Conservation (phyloP, 2,797 vertebrate genomes). For the Nyctalus aviator region DNA sequence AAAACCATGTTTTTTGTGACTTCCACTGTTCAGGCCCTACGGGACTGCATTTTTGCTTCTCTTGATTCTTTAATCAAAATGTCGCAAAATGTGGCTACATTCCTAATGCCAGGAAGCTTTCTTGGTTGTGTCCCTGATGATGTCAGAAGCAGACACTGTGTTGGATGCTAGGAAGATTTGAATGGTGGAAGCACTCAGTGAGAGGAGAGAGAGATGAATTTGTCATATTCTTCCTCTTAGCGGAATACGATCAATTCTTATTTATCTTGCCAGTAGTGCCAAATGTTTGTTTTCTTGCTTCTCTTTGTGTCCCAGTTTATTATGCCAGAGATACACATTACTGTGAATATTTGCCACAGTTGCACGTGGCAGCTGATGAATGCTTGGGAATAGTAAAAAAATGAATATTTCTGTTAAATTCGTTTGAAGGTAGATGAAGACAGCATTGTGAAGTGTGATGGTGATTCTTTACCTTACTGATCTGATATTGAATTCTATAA, state of each 20-base stretch:
- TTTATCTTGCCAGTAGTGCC: neutral
- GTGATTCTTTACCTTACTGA: neutral
- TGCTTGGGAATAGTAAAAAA: slow-evolving; percentile 6
- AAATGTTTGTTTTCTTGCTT: slow-evolving; percentile 20
- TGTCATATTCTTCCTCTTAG: slow-evolving; percentile 10
- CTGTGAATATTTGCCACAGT: neutral
- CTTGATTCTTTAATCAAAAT: neutral
- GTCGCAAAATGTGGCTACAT: neutral
- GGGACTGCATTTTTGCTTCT: neutral
- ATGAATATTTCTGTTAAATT: neutral
- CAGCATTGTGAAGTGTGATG: neutral
- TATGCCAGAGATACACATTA: neutral
- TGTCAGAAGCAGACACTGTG: neutral
- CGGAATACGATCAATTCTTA: neutral
- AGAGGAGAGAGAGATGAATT: slow-evolving; percentile 3
- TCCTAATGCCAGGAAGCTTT: neutral
- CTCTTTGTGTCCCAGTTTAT: slow-evolving; percentile 5
- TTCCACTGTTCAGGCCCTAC: neutral
- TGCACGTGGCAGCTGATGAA: neutral
- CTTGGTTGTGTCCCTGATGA: neutral
- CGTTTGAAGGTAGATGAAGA: neutral
- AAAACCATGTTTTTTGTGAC: neutral
- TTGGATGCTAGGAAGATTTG: neutral
- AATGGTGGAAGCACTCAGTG: neutral
- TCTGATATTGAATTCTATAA: neutral